Evolutionary conservation across 2,888 invertebrate genomes (phyloP).

Genomic region (Sphecodes monilicornis): DNA sequence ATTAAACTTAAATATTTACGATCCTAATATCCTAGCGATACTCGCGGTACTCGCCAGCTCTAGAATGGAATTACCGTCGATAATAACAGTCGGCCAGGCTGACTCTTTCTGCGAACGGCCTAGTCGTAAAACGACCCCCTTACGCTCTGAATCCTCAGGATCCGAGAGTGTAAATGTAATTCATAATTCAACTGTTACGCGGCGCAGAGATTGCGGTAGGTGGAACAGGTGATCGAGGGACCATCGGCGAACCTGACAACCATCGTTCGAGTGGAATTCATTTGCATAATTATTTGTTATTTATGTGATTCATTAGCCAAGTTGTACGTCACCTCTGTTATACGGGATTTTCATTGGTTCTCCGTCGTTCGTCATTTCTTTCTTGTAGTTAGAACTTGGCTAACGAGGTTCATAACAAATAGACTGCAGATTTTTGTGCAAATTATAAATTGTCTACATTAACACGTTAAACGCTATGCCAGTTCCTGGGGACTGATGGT

Average conservation of each 20-base stretch:
- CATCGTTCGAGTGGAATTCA: not conserved
- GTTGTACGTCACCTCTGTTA: not conserved
- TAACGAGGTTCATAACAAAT: not conserved
- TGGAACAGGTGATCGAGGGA: not conserved
- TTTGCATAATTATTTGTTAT: not conserved
- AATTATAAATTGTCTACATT: too few species aligned
- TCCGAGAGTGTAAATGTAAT: conserved; percentile 2
- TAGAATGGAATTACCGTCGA: conserved; percentile 9
- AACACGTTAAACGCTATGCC: too few species aligned
- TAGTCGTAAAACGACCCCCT: conserved; percentile 2
- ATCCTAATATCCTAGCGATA: conserved; percentile 9
- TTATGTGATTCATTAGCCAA: not conserved
- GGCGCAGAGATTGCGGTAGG: not conserved
- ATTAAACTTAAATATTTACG: conserved; percentile 49
- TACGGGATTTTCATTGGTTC: not conserved
- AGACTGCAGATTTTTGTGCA: too few species aligned
- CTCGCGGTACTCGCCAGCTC: not conserved
- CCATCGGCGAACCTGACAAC: not conserved
- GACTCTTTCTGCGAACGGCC: not conserved
- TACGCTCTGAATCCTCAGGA: not conserved
- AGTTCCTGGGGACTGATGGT: too few species aligned
- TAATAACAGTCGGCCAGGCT: not conserved
- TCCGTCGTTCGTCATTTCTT: not conserved
- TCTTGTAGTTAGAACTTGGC: not conserved
- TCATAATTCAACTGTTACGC: conserved; percentile 24